These are phyloP conservation scores for Phrynocephalus guinanensis DNA, from an alignment of 2,797 vertebrate species.

Conservation along the genomic window DNA sequence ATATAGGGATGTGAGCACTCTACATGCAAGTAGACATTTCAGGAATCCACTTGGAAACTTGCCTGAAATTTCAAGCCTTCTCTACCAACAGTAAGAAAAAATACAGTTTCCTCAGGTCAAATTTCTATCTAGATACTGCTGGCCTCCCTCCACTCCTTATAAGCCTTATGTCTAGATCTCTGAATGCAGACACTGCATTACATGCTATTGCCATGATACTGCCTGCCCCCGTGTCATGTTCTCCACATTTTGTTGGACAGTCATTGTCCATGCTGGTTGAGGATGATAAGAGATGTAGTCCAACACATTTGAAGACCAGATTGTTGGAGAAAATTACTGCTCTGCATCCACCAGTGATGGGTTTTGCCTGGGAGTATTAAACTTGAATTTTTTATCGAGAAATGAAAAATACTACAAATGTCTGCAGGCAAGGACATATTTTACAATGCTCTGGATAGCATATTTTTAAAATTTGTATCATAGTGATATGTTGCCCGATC, in stretches of 20 bases:
- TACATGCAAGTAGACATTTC: not conserved
- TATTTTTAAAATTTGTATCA: constrained; percentile 11
- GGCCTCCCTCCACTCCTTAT: too few species aligned
- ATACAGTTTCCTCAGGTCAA: not conserved
- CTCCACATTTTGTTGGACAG: not conserved
- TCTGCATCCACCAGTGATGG: not conserved
- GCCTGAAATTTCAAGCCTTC: not conserved
- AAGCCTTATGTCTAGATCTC: not conserved
- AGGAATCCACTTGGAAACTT: not conserved
- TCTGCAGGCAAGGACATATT: constrained; percentile 13
- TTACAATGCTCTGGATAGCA: constrained; percentile 28
- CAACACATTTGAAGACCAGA: not conserved
- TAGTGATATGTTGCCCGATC: not conserved
- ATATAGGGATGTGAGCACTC: not conserved
- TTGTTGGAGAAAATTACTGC: not conserved
- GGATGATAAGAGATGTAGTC: not conserved
- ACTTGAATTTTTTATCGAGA: constrained; percentile 6
- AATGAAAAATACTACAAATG: not conserved
- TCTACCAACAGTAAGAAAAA: not conserved
- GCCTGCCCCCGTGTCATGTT: not conserved
- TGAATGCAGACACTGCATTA: not conserved
- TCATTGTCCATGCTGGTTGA: not conserved
- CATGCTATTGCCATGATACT: not conserved
- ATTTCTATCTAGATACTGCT: not conserved
- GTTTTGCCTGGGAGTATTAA: not conserved